Conservation (phyloP, 1,140 invertebrate species). For the Eufriesea mexicana region DNA sequence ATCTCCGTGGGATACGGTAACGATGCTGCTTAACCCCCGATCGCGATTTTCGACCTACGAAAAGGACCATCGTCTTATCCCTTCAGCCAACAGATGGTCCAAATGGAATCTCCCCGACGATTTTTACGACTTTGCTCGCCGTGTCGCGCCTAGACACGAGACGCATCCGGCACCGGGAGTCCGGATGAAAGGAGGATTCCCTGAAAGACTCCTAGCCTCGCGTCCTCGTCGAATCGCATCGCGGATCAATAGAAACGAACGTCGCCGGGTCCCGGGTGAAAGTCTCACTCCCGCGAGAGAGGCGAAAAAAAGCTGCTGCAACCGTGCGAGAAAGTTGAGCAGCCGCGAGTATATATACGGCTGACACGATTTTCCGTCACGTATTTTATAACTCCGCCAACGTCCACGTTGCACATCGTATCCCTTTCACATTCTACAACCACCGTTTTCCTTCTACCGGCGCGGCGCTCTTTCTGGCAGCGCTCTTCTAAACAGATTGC, state of each 20-base stretch:
- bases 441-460: background rate
- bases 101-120: background rate
- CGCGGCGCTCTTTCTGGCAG: background rate
- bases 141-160: background rate
- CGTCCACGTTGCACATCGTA: slow-evolving; percentile 10
- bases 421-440: slow-evolving; percentile 45
- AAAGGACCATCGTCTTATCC: background rate
- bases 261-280: slow-evolving; percentile 5
- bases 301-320: slow-evolving; percentile 23
- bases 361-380: slow-evolving; percentile 44
- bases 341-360: background rate
- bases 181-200: background rate
- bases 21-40: too few species aligned
- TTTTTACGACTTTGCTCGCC: background rate
- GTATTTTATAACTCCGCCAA: slow-evolving; percentile 1
- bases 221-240: slow-evolving; percentile 12
- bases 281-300: slow-evolving; percentile 6
- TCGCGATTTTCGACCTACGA: background rate
- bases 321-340: slow-evolving; percentile 41
- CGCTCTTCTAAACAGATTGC: slow-evolving; percentile 5
- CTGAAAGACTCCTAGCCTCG: background rate
- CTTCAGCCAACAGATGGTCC: background rate
- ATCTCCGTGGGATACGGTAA: too few species aligned
- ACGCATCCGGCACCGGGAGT: background rate
- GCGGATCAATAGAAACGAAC: slow-evolving; percentile 34